Evolutionary conservation across 2,888 invertebrate species (phyloP), one percentile per base, ranked within the genome.

Genomic region (Gonocerus acuteangulatus): DNA sequence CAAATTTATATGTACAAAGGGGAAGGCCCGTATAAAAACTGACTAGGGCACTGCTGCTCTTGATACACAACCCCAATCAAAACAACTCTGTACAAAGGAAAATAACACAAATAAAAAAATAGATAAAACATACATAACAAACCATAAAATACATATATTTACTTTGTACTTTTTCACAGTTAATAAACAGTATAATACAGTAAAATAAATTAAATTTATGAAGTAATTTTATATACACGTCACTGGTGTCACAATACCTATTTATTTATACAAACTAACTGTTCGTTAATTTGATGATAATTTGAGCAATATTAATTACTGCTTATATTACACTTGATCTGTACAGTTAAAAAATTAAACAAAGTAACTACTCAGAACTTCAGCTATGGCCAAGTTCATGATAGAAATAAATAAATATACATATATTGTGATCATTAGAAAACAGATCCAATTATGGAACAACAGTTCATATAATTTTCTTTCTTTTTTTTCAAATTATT

Each of bases 41-140:
- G 54, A 54, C 54, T 54, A 54, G 54, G 54, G 54, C 39, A 42
- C 54, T 22, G 54, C 54, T 36, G 39, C 51, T 51, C 23, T 54
- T 39, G 42, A 42, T 42, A 54, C 54, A 54, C 54, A 34, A 22
- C 54, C 54, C 42, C 23, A 21, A 54, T 42, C 39, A 39, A 27
- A 27, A 27, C 27, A 27, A 27, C 27, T 39, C n/a, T 39, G 15
- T 39, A 39, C 15, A 39, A n/a, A 54, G 18, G 39, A 23, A 22
- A 1, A n/a, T 2, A 19, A 42, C 36, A 39, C 36, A 42, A 13
- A 7, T 22, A 54, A 42, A 36, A 16, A 36, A 22, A 42, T 7
- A 47, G 6, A 47, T 9, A 3, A 47, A 21, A 54, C 21, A 54
- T 9, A 54, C 34, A 42, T 54, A 54, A 54, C 54, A 54, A 54